Evolutionary conservation across 2,888 invertebrate genomes (phyloP).

Genomic region (Apamea monoglypha): DNA sequence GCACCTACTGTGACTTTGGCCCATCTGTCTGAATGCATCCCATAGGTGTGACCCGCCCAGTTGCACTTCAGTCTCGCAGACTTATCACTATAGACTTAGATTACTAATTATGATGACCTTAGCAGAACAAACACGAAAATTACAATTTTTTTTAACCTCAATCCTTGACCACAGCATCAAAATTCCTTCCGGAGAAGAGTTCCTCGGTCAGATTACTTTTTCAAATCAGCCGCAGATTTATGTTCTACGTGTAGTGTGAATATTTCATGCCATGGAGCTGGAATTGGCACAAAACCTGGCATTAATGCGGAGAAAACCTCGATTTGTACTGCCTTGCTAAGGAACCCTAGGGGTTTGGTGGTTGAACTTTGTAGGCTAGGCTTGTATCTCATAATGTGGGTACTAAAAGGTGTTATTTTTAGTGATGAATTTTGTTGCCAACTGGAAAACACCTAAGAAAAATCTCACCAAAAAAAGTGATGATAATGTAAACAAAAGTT

Average conservation of each 20-base stretch:
- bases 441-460: not conserved
- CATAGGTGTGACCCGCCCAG: too few relatives aligned
- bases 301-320: conserved; percentile 27
- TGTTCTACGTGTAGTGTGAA: conserved; percentile 48
- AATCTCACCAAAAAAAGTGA: not conserved
- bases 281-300: conserved; percentile 23
- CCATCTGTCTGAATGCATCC: too few relatives aligned
- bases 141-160: not conserved
- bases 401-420: not conserved
- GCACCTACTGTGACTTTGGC: too few relatives aligned
- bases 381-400: not conserved
- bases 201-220: conserved; percentile 33
- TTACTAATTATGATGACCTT: not conserved
- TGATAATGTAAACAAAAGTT: not conserved
- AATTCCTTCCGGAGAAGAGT: not conserved
- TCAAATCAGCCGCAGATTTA: conserved; percentile 49
- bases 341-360: conserved; percentile 21
- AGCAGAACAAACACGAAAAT: not conserved
- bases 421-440: not conserved
- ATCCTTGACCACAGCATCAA: not conserved
- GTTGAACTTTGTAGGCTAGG: not conserved
- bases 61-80: too few relatives aligned
- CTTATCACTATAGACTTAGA: too few relatives aligned
- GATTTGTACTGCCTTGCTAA: conserved; percentile 9
- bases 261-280: conserved; percentile 44